Evolutionary conservation across 2,113 vertebrate genomes (phyloP), one percentile per base, ranked within the genome.

Genomic region (Plecotus auritus): DNA sequence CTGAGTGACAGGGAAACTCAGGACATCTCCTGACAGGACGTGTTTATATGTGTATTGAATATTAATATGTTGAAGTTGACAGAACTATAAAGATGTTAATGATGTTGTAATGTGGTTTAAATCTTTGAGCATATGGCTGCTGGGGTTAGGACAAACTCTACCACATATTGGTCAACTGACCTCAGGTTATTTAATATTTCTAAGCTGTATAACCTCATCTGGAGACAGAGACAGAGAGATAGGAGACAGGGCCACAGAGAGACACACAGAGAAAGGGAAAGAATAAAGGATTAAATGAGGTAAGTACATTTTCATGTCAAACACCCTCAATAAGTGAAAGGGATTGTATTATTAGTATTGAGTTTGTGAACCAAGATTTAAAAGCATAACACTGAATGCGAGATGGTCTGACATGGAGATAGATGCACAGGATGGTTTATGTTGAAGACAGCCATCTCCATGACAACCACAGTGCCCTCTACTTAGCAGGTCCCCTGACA

Each of bases 391-490:
- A 74, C 18, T 69, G 51, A 64, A 81, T 51, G 45, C 17, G 40
- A 88, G 78, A 30, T 30, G 7, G 17, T 84, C 56, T 76, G 69
- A 85, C 67, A 5, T 20, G 37, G 30, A 78, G 69, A 30, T 69
- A 69, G 56, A 90, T 49, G 86, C 61, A 42, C 45, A 51, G 47
- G 73, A 40, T 22, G 28, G 22, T 42, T 54, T 89, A 26, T 49
- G 1, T 22, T 88, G 51, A 94, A 91, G 35, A 35, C 77, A 74
- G 70, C 47, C n/a, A 59, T 96, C 90, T 96, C 96, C 92, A 90
- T 97, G 92, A 59, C 96, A 95, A 96, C 96, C 92, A 90, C 80
- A 35, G 17, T 87, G 37, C 64, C 74, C 76, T 94, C 56, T 88
- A 10, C 49, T 88, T 91, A 81, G 45, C 64, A 59, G 35, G n/a